Evolutionary conservation across 2,888 invertebrate species (phyloP).

Genomic region (Erebia aethiops): DNA sequence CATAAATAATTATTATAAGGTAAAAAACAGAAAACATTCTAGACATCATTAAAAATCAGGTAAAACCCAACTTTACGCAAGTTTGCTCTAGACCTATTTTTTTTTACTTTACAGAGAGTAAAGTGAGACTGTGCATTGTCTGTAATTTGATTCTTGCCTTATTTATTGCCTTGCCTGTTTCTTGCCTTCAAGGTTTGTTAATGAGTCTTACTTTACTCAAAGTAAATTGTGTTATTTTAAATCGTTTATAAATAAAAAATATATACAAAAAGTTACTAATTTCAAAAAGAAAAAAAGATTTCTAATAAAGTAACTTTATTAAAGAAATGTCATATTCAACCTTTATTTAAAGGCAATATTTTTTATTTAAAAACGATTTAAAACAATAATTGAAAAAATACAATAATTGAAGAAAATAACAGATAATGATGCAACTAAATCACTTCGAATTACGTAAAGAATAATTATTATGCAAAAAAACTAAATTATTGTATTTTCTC

Average conservation of each 20-base stretch:
- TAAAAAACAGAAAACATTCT: too few relatives aligned
- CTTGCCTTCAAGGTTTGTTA: conserved; percentile 1
- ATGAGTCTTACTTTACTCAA: conserved; percentile 27
- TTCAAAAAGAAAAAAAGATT: neutral
- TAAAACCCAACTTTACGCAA: neutral
- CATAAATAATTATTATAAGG: too few relatives aligned
- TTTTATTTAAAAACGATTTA: conserved; percentile 32
- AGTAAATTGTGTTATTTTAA: conserved; percentile 8
- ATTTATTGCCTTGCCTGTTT: conserved; percentile 11
- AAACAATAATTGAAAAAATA: conserved; percentile 24
- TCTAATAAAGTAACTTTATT: too few relatives aligned
- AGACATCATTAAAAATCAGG: too few relatives aligned
- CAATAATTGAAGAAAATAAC: neutral
- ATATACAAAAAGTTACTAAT: neutral
- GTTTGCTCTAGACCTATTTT: conserved; percentile 9
- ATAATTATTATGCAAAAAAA: neutral
- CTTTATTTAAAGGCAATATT: neutral
- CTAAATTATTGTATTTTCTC: conserved; percentile 35
- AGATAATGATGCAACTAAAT: neutral
- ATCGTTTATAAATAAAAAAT: conserved; percentile 34
- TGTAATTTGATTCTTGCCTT: conserved; percentile 18
- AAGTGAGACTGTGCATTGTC: conserved; percentile 10
- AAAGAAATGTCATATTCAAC: too few relatives aligned
- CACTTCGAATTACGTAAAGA: neutral
- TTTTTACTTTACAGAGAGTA: conserved; percentile 12